These are phyloP conservation scores for Fistularia commersonii DNA, from an alignment of 2,797 vertebrate species.

Conservation along the genomic window DNA sequence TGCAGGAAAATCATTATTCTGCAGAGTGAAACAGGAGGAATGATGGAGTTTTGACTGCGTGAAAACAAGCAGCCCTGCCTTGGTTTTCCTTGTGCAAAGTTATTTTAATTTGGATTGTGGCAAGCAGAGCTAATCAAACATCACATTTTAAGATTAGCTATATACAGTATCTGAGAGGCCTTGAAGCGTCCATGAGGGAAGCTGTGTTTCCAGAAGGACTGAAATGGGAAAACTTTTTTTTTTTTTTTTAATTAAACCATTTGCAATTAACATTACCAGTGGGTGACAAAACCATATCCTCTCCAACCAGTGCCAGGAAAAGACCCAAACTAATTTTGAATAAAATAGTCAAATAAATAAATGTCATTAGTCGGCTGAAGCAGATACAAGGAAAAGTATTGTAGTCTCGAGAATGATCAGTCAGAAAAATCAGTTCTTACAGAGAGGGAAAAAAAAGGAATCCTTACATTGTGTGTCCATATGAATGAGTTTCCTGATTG, in stretches of 20 bases:
- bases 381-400: too few species aligned
- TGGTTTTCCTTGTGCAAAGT: conserved; percentile 14
- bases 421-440: conserved; percentile 8
- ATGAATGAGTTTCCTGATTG: conserved; percentile 41
- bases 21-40: conserved; percentile 27
- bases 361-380: too few species aligned
- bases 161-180: conserved; percentile 24
- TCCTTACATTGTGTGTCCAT: conserved; percentile 29
- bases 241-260: too few species aligned
- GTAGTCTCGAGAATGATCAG: conserved; percentile 6
- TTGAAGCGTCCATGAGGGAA: conserved; percentile 26
- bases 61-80: conserved; percentile 39
- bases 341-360: too few species aligned
- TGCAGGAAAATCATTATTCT: conserved; percentile 30
- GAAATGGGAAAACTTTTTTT: conserved; percentile 21
- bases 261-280: too few species aligned
- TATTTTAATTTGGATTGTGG: conserved; percentile 61
- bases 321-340: too few species aligned
- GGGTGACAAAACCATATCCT: too few species aligned
- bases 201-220: conserved; percentile 23
- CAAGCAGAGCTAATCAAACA: conserved; percentile 61
- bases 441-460: conserved; percentile 7
- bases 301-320: too few species aligned
- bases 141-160: conserved; percentile 43
- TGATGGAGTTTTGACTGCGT: conserved; percentile 36